Percentiles rank a stretch among this genome's conserved stretches.
phyloP scores from a whole-genome alignment of 1,140 invertebrate species.

The Drosophila santomea region DNA sequence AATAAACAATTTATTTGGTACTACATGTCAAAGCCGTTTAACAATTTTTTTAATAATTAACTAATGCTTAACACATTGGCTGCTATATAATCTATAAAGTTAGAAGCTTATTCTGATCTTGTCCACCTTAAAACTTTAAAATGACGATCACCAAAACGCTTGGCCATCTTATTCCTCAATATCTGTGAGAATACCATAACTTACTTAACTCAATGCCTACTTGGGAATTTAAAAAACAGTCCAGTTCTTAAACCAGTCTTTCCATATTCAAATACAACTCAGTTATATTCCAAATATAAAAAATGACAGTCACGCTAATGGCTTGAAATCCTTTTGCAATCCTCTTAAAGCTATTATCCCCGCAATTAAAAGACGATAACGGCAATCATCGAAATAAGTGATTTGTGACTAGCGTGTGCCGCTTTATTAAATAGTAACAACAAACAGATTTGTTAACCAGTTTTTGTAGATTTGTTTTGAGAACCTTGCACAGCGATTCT shows the following conservation, averaged over 20 bases:
- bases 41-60: no score
- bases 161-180: background rate
- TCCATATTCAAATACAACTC: background rate
- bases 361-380: background rate
- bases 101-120: no score
- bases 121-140: background rate
- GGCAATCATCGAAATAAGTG: conserved; percentile 7
- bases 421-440: conserved; percentile 25
- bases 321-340: background rate
- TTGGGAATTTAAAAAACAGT: background rate
- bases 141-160: background rate
- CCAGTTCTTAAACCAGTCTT: conserved; percentile 7
- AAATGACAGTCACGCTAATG: conserved; percentile 1
- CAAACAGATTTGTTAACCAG: conserved; percentile 24
- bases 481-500: conserved; percentile 19
- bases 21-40: no score
- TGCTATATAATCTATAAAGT: no score
- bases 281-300: background rate
- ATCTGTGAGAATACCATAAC: conserved; percentile 1
- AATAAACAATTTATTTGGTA: no score
- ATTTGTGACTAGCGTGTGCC: conserved; percentile 37
- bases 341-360: background rate
- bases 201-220: background rate
- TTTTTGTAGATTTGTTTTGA: conserved; percentile 22
- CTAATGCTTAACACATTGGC: no score